A percentile compares a stretch with the other conserved stretches of the same genome.
Conservation (phyloP, 1,140 invertebrate species). For the Tetragnatha versicolor region DNA sequence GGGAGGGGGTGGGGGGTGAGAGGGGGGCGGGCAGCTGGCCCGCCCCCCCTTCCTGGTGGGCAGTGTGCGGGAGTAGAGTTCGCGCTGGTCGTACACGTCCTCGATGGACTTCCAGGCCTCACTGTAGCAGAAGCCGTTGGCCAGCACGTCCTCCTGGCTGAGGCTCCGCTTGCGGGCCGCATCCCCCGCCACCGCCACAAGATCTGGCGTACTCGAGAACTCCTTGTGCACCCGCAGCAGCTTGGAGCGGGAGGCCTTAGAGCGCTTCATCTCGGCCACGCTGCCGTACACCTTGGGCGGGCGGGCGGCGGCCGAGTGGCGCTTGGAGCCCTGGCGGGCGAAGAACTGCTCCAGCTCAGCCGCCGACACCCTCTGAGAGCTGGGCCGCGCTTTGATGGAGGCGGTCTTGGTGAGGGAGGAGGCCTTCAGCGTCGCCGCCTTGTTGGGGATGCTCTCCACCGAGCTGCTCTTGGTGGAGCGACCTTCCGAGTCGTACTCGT, state of each 20-base stretch:
- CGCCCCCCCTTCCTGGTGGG: constrained; percentile 51
- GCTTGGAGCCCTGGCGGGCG: constrained; percentile 73
- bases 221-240: constrained; percentile 71
- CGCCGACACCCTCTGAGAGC: constrained; percentile 84
- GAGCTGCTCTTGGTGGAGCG: constrained; percentile 58
- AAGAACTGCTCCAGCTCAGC: constrained; percentile 90
- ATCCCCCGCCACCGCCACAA: constrained; percentile 62
- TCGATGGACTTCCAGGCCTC: constrained; percentile 55
- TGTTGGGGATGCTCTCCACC: constrained; percentile 56
- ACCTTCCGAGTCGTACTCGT: constrained; percentile 56
- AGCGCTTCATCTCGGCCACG: constrained; percentile 92
- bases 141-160: constrained; percentile 64
- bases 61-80: constrained; percentile 56
- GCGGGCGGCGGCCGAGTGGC: constrained; percentile 61
- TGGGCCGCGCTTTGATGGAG: constrained; percentile 84
- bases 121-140: constrained; percentile 49
- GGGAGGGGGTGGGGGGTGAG: constrained; percentile 74
- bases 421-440: constrained; percentile 30
- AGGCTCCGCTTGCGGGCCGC: constrained; percentile 58
- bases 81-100: constrained; percentile 45
- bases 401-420: constrained; percentile 71
- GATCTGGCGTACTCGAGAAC: constrained; percentile 88
- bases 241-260: constrained; percentile 63
- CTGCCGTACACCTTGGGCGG: constrained; percentile 85
- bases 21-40: constrained; percentile 72